phyloP scores from a whole-genome alignment of 2,888 invertebrate genomes.

The Tachystola acroxantha region DNA sequence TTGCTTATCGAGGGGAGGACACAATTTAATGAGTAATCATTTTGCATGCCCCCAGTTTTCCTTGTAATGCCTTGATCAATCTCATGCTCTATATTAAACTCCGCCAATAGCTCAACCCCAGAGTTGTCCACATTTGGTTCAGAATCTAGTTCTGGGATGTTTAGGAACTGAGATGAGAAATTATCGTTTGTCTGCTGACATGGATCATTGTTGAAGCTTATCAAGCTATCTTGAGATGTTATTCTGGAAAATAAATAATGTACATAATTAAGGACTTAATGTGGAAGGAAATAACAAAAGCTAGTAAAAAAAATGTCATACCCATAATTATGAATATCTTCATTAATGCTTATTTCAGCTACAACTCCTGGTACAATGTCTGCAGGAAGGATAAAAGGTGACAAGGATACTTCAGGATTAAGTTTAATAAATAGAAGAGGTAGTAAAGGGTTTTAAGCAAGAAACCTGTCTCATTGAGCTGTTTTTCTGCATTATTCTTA shows the following conservation, averaged over 20 bases:
- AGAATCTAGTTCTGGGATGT: conserved; percentile 60
- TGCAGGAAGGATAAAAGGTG: conserved; percentile 23
- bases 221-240: conserved; percentile 37
- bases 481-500: conserved; percentile 23
- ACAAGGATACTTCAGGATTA: conserved; percentile 5
- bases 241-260: conserved; percentile 34
- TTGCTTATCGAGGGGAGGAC: conserved; percentile 62
- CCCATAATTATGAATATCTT: conserved; percentile 12
- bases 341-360: conserved; percentile 7
- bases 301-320: conserved; percentile 9
- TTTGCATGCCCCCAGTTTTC: conserved; percentile 33
- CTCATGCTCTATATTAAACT: conserved; percentile 58
- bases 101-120: conserved; percentile 52
- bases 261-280: neutral
- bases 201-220: conserved; percentile 45
- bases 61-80: conserved; percentile 40
- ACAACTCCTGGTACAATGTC: conserved; percentile 13
- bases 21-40: conserved; percentile 56
- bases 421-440: neutral
- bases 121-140: conserved; percentile 33
- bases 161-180: conserved; percentile 50
- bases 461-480: conserved; percentile 38
- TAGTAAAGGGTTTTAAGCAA: conserved; percentile 15
- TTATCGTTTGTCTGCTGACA: conserved; percentile 44
- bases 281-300: neutral